Conservation (phyloP, 2,797 vertebrate genomes). For the Chrysocyon brachyurus region DNA sequence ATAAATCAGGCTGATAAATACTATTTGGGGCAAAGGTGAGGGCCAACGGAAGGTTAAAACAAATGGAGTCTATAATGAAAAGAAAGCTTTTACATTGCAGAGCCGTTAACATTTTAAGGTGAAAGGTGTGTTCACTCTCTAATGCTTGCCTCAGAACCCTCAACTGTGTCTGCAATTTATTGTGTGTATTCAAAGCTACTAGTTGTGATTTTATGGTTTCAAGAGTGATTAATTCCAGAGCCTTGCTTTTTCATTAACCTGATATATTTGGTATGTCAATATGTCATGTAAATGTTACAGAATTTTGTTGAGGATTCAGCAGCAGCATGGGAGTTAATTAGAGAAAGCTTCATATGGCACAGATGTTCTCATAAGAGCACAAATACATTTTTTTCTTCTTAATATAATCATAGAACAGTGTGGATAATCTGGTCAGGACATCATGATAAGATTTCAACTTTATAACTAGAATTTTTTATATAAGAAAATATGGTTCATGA, state of each 20-base stretch:
- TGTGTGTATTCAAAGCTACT: not conserved
- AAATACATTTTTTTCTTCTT: not conserved
- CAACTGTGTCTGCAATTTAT: not conserved
- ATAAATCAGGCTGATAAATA: slow-evolving; percentile 76
- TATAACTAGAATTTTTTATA: not conserved
- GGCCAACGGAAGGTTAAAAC: not conserved
- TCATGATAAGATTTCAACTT: not conserved
- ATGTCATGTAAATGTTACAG: not conserved
- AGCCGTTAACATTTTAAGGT: not conserved
- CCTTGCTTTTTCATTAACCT: slow-evolving; percentile 1
- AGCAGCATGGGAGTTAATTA: not conserved
- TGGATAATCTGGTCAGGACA: not conserved
- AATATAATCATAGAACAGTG: not conserved
- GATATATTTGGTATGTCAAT: not conserved
- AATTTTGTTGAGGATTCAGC: not conserved
- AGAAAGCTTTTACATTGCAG: not conserved
- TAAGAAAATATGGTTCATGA: not conserved
- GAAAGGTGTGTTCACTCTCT: not conserved
- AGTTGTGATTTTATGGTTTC: not conserved
- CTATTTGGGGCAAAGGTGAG: slow-evolving; percentile 16
- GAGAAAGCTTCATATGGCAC: not conserved
- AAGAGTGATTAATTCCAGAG: not conserved
- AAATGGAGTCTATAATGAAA: slow-evolving; percentile 3
- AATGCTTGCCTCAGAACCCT: not conserved
- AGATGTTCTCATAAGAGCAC: not conserved